Evolutionary conservation across 2,888 invertebrate species (phyloP).

Genomic region (Ligdia adustata): DNA sequence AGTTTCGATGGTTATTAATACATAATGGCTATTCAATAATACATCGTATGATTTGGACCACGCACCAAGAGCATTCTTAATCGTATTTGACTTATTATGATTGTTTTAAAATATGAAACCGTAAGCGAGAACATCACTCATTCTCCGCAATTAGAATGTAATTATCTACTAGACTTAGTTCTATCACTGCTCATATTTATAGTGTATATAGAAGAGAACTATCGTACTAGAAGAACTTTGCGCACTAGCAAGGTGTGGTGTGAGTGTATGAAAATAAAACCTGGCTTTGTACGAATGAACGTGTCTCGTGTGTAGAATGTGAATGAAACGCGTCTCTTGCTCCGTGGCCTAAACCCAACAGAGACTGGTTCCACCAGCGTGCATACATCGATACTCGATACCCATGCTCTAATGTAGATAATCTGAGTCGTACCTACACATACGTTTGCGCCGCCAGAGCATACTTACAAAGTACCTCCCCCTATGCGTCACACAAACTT

Average conservation of each 20-base stretch:
- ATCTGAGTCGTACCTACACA: constrained; percentile 54
- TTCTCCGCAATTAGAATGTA: no score
- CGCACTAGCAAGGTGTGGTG: no score
- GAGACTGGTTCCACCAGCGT: constrained; percentile 48
- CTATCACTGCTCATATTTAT: no score
- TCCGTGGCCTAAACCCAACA: constrained; percentile 37
- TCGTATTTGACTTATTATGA: not conserved
- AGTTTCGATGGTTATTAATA: constrained; percentile 32
- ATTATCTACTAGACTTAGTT: no score
- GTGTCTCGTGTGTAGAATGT: not conserved
- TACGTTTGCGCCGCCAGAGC: constrained; percentile 39
- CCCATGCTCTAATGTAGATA: constrained; percentile 56
- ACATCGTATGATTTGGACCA: constrained; percentile 31
- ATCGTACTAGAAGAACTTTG: no score
- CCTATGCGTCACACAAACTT: constrained; percentile 75
- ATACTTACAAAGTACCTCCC: constrained; percentile 60
- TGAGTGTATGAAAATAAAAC: no score
- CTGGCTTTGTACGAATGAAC: no score
- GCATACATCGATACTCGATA: constrained; percentile 44
- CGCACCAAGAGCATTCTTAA: constrained; percentile 10
- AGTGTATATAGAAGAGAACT: no score
- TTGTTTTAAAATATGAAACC: no score
- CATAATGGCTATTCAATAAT: constrained; percentile 40
- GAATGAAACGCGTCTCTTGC: constrained; percentile 11
- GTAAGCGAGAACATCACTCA: no score